Evolutionary conservation across 2,797 vertebrate species (phyloP), one percentile per base, ranked within the genome.

Genomic region (Cuculus canorus): DNA sequence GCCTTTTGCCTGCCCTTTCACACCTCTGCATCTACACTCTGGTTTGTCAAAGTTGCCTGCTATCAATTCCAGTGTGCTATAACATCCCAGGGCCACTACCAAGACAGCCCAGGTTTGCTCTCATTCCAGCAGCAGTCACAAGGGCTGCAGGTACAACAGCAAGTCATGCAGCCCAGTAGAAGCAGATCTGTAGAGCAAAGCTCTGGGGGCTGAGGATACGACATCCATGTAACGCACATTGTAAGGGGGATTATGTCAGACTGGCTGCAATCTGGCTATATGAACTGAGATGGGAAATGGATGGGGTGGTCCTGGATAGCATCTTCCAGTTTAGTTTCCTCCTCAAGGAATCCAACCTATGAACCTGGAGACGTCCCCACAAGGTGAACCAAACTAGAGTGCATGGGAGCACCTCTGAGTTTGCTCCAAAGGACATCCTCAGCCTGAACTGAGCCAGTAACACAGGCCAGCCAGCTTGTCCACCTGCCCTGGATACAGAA

Each of bases 201-300:
- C 60, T 47, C 24, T 39, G 0, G 0, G 11, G 41, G 19, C 45
- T 47, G 41, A 76, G 50, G 25, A 17, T 28, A 14, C 22, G 22
- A 35, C 24, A 41, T 47, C 33, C 9, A 27, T 0, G 3, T 23
- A 61, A 64, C 33, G 63, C 47, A 54, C 14, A 14, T 68, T 64
- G 86, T 32, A 33, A 32, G 14, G 2, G 32, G 16, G 2, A 3
- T 32, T 79, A 25, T 5, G 2, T 61, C 21, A 71, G 56, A 52
- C 33, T 12, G 53, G 33, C 39, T 88, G 57, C 53, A 75, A 63
- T 47, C n/a, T 77, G 60, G 37, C 32, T 30, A 32, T 48, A 3
- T 3, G 37, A 66, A 65, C 41, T 79, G 63, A 69, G 21, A 19
- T 39, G 45, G 21, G 48, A 85, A 80, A 66, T 3, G 5, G 28